These are phyloP conservation scores for Acanthurus lineatus DNA, from an alignment of 2,797 vertebrate genomes.

Conservation along the genomic window DNA sequence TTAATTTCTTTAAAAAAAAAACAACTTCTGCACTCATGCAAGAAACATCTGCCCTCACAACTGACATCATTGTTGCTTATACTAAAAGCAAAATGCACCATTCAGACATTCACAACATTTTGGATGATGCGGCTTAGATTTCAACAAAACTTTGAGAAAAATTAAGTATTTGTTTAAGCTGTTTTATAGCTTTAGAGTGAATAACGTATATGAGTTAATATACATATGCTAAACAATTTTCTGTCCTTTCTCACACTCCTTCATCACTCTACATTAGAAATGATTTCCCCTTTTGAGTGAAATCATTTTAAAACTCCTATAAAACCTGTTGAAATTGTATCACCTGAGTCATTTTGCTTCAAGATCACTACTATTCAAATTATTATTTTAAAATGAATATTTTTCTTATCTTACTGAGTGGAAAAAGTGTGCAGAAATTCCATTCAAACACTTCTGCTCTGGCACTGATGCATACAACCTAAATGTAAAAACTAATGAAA, in stretches of 20 bases:
- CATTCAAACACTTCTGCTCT: no score
- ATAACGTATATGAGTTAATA: neutral
- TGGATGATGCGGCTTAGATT: neutral
- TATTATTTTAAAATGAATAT: no score
- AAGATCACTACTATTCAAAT: neutral
- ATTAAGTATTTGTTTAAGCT: no score
- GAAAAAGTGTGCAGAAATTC: neutral
- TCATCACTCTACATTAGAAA: neutral
- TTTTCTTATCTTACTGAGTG: neutral
- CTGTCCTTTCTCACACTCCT: neutral
- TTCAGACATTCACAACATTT: neutral
- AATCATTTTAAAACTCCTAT: neutral
- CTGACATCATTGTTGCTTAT: neutral
- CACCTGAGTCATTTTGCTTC: neutral
- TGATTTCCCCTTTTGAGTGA: neutral
- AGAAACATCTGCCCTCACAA: neutral
- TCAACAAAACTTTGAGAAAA: neutral
- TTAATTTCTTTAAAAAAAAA: neutral
- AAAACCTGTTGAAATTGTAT: slow-evolving; percentile 3
- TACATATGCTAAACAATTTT: neutral
- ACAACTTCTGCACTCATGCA: neutral
- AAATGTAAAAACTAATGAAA: no score
- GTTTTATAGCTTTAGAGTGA: neutral
- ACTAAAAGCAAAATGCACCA: neutral
- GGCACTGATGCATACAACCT: no score